Percentiles rank a stretch among this genome's conserved stretches.
Evolutionary conservation across 2,113 vertebrate genomes (phyloP).

Genomic region (Machaerirhynchus nigripectus): DNA sequence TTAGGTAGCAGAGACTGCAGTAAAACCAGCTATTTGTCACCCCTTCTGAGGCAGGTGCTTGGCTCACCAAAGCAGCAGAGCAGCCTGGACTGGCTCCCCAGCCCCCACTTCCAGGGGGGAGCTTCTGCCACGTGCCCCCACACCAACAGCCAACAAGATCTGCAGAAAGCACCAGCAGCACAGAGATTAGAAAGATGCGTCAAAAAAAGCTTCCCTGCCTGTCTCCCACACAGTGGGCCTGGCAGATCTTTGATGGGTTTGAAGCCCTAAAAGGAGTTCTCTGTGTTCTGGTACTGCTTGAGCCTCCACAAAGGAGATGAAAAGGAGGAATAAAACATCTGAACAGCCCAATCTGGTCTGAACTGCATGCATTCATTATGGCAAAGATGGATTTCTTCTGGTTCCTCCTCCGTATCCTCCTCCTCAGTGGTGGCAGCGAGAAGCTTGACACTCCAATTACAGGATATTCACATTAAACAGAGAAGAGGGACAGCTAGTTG

Average conservation of each 20-base stretch:
- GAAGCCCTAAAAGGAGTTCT: slow-evolving; percentile 10
- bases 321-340: slow-evolving; percentile 33
- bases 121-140: background rate
- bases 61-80: background rate
- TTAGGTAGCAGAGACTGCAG: background rate
- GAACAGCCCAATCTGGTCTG: slow-evolving; percentile 4
- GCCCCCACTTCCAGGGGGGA: background rate
- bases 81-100: background rate
- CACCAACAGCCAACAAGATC: background rate
- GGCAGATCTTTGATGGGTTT: background rate
- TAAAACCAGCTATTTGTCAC: background rate
- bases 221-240: background rate
- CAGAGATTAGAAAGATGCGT: background rate
- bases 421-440: slow-evolving; percentile 9
- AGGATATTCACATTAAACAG: slow-evolving; percentile 1
- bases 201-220: slow-evolving; percentile 11
- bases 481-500: background rate
- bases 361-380: background rate
- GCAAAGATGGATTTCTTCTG: slow-evolving; percentile 11
- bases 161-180: background rate
- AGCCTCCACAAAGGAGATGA: background rate
- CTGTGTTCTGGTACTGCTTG: background rate
- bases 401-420: slow-evolving; percentile 23
- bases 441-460: slow-evolving; percentile 24
- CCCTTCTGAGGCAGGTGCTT: accelerated